Percentiles rank a stretch among this genome's conserved stretches.
phyloP scores from a whole-genome alignment of 2,888 invertebrate genomes.

The Sericinus montela region DNA sequence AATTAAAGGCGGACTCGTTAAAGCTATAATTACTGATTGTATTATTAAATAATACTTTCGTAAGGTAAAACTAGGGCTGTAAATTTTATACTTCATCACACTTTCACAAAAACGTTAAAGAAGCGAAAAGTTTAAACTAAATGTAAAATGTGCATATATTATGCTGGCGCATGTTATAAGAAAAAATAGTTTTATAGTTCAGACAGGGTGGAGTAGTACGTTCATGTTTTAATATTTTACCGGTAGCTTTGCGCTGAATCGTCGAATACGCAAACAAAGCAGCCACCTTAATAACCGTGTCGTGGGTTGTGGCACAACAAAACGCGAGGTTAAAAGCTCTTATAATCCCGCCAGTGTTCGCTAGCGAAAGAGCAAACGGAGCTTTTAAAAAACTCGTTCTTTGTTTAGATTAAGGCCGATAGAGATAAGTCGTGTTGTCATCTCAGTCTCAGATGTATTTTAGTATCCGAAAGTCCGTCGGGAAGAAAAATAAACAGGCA shows the following conservation, averaged over 20 bases:
- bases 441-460: conserved; percentile 54
- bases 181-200: conserved; percentile 26
- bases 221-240: conserved; percentile 69
- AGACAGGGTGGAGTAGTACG: conserved; percentile 40
- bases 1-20: conserved; percentile 78
- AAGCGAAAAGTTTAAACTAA: conserved; percentile 21
- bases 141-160: conserved; percentile 5
- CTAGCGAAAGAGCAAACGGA: conserved; percentile 37
- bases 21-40: conserved; percentile 76
- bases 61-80: background rate
- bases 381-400: conserved; percentile 55
- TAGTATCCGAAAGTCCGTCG: conserved; percentile 46
- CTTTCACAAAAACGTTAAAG: background rate
- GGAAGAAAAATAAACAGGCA: conserved; percentile 65
- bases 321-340: conserved; percentile 54
- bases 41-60: conserved; percentile 63
- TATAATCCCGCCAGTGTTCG: conserved; percentile 57
- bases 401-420: conserved; percentile 59
- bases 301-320: conserved; percentile 41
- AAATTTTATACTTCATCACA: background rate
- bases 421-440: conserved; percentile 63
- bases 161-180: conserved; percentile 5
- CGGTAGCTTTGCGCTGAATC: conserved; percentile 54
- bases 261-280: conserved; percentile 67
- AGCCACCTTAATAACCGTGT: conserved; percentile 64